These are phyloP conservation scores for Ditula angustiorana DNA, from an alignment of 2,888 invertebrate genomes.

Conservation along the genomic window DNA sequence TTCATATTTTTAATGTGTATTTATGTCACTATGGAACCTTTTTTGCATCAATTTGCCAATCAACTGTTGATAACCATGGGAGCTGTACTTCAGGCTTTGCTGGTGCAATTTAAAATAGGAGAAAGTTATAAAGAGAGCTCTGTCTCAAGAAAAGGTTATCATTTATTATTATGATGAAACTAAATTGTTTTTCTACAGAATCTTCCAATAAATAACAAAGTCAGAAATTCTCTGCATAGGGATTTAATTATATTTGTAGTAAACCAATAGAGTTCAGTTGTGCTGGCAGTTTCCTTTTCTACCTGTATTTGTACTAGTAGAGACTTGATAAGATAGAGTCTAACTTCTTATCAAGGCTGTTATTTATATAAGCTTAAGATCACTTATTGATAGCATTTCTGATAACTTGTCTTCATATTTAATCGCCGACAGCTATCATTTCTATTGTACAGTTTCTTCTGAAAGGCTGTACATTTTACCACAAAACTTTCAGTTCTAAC, in stretches of 20 bases:
- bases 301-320: constrained; percentile 60
- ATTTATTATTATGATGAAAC: constrained; percentile 7
- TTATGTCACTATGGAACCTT: no score
- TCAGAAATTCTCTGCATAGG: background rate
- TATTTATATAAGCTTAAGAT: constrained; percentile 81
- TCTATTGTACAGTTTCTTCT: constrained; percentile 64
- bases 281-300: constrained; percentile 43
- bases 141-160: background rate
- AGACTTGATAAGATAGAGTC: constrained; percentile 71
- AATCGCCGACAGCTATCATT: constrained; percentile 61
- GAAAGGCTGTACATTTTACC: constrained; percentile 60
- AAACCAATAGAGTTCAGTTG: constrained; percentile 11
- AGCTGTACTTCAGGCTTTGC: background rate
- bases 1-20: no score
- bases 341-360: constrained; percentile 73
- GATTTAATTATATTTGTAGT: background rate
- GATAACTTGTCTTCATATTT: constrained; percentile 70
- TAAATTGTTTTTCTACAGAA: background rate
- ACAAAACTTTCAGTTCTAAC: constrained; percentile 45
- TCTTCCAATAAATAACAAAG: background rate
- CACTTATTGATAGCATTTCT: constrained; percentile 73
- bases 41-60: background rate
- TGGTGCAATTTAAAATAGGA: background rate
- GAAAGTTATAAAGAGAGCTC: background rate
- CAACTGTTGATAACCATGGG: background rate